Base-by-base conservation (phyloP, 92 coral and sea anemone genomes). In the Actinostola sp. region DNA sequence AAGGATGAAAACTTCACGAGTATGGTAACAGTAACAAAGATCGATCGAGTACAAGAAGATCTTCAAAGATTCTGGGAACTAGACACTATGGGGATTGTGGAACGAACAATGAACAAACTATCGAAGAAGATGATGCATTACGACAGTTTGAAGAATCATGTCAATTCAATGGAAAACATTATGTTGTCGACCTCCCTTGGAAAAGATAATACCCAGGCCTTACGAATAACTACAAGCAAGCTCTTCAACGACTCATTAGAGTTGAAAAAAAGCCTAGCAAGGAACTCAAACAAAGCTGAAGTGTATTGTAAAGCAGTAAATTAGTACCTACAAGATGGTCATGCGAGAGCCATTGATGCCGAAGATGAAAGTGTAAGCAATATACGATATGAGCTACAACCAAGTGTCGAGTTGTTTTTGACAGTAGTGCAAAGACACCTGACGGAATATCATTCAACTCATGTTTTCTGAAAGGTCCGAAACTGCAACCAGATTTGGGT, bases 391-490 rank as follows among this genome's bases (percentile, higher is more conserved):
- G 54, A 29, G 1, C 65, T 21, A 53, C 63, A n/a, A 49, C 80
- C 1, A 70, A 70, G 29, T 79, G 84, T 32, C 46, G 86, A 54
- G 61, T 66, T 11, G 81, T 82, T 11, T 82, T 82, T 11, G 77
- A 75, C 59, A 81, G 69, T 23, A 43, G 76, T 1, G 76, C 86
- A 1, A 45, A 50, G 15, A 49, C 30, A 2, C 34, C 29, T 31
- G 50, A 80, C 5, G 54, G 59, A 24, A 71, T 24, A n/a, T 59
- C 63, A 7, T 52, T 58, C 19, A 74, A 82, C 34, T 75, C 75
- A 15, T 72, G 80, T 38, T 34, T 82, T 19, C 61, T 65, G 19
- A 70, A 76, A 4, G 87, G 77, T 49, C 82, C 82, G 17, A 70
- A 69, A 0, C 32, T 74, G 27, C 75, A 74, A 31, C 76, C 81